A percentile compares a stretch with the other conserved stretches of the same genome.
These are phyloP conservation scores for Gymnocheta viridis DNA, from an alignment of 2,888 invertebrate genomes.

Conservation along the genomic window DNA sequence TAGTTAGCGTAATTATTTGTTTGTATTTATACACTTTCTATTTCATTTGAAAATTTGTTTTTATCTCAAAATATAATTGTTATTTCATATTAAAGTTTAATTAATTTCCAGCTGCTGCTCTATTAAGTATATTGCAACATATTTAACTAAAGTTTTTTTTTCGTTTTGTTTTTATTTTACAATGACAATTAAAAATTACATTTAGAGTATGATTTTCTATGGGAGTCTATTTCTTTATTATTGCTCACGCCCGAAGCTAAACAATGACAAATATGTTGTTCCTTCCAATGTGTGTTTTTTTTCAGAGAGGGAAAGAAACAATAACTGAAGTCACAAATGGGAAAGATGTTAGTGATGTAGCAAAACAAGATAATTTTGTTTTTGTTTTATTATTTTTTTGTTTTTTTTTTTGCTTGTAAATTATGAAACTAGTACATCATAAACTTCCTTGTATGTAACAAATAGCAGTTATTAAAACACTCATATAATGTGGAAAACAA, in stretches of 20 bases:
- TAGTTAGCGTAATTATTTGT: conserved; percentile 22
- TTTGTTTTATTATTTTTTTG: not conserved
- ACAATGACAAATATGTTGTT: conserved; percentile 42
- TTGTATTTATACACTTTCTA: conserved; percentile 55
- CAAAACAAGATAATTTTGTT: conserved; percentile 20
- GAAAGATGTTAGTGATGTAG: conserved; percentile 5
- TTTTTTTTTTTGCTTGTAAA: conserved; percentile 15
- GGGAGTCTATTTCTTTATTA: conserved; percentile 7
- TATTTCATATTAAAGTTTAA: conserved; percentile 37
- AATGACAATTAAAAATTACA: conserved; percentile 51
- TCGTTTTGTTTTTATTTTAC: not conserved
- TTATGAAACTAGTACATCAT: conserved; percentile 63
- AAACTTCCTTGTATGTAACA: conserved; percentile 67
- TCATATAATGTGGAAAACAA: conserved; percentile 32
- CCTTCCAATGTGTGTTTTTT: conserved; percentile 7
- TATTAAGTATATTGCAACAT: conserved; percentile 32
- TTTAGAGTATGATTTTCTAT: not conserved
- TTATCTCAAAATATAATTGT: not conserved
- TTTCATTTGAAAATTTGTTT: conserved; percentile 45
- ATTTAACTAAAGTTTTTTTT: too few relatives aligned
- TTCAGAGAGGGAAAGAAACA: not conserved
- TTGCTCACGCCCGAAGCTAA: not conserved
- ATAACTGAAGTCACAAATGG: not conserved
- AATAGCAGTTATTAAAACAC: conserved; percentile 31
- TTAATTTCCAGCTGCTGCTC: conserved; percentile 4